Evolutionary conservation across 1,140 invertebrate species (phyloP), one percentile per base, ranked within the genome.

Genomic region (Aradophagus sp.): DNA sequence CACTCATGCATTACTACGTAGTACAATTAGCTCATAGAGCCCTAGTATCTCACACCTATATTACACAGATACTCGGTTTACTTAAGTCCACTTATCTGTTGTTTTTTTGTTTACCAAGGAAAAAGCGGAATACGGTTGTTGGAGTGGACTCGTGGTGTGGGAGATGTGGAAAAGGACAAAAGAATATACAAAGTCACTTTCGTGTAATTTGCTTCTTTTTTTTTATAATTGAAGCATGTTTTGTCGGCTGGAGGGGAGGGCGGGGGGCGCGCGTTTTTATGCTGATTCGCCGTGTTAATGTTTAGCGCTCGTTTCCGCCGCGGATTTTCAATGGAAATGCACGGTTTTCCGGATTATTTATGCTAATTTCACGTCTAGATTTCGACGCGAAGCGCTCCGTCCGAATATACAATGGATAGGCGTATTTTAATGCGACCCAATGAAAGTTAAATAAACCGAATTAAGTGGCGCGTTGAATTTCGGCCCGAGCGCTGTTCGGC

Each of bases 211-310:
- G 47, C 45, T 45, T 55, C 55, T 55, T 53, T 68, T 68, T 55
- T 68, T 68, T 68, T 32, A 45, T 68, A 59, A 68, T 59, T 68
- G 65, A 53, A 35, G 26, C 47, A 26, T 50, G 52, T 42, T 38
- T 58, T 32, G 20, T 15, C 11, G 13, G n/a, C n/a, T n/a, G n/a
- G n/a, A n/a, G n/a, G n/a, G n/a, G n/a, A n/a, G n/a, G n/a, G n/a
- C n/a, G n/a, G n/a, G n/a, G n/a, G n/a, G 47, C 31, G 34, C 17
- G 47, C 10, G 59, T 53, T 68, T 68, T 68, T 68, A 68, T 59
- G 65, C 52, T 68, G 53, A 68, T 68, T 53, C 47, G 39, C 53
- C 65, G 47, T 58, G 65, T 68, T 68, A 59, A 59, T 59, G 65
- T 68, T 52, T 59, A 53, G 23, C 47, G 39, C 35, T 53, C 47